Evolutionary conservation across 2,888 invertebrate genomes (phyloP).

Genomic region (Rhagium mordax): DNA sequence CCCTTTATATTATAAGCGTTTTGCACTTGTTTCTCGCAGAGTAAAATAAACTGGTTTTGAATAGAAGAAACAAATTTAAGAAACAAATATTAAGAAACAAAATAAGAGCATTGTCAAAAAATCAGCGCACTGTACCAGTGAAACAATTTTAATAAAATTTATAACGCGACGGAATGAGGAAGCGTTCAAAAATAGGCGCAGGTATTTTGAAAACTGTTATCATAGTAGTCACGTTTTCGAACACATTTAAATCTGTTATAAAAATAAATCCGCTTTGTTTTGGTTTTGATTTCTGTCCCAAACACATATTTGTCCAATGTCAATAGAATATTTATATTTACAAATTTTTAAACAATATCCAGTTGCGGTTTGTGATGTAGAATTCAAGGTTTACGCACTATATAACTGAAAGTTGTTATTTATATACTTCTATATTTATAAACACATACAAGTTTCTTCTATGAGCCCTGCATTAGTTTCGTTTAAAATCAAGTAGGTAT

Average conservation of each 20-base stretch:
- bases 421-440: too few relatives aligned
- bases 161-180: too few relatives aligned
- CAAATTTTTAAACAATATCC: background rate
- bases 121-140: background rate
- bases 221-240: background rate
- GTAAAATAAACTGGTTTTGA: too few relatives aligned
- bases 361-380: background rate
- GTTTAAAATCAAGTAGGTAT: too few relatives aligned
- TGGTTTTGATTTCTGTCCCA: too few relatives aligned
- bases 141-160: background rate
- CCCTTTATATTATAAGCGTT: too few relatives aligned
- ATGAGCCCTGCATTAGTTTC: too few relatives aligned
- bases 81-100: too few relatives aligned
- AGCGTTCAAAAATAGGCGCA: background rate
- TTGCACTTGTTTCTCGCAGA: too few relatives aligned
- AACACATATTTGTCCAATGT: background rate
- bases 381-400: background rate
- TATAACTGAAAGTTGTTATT: too few relatives aligned
- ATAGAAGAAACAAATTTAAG: too few relatives aligned
- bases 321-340: background rate
- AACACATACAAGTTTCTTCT: too few relatives aligned
- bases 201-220: background rate
- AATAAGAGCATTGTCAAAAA: background rate
- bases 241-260: background rate
- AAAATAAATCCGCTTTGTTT: background rate